Conservation (phyloP, 2,113 vertebrate species). For the Alosa alosa region DNA sequence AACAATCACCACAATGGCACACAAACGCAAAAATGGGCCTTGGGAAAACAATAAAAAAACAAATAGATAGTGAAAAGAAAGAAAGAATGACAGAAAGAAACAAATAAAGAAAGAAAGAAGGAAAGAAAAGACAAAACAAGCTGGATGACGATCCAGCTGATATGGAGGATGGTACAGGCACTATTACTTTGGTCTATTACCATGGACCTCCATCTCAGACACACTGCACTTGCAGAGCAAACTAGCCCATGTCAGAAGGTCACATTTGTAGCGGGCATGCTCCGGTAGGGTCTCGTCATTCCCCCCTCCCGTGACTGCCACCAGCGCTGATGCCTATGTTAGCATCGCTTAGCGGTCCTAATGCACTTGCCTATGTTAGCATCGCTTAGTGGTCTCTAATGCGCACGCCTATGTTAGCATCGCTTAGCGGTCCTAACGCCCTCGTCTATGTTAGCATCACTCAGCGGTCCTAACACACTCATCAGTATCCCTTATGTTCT, state of each 20-base stretch:
- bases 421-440: slow-evolving; percentile 21
- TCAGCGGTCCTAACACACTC: slow-evolving; percentile 21
- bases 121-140: not conserved
- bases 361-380: slow-evolving; percentile 18
- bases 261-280: slow-evolving; percentile 26
- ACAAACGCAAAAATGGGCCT: slow-evolving; percentile 14
- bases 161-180: not conserved
- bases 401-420: slow-evolving; percentile 10
- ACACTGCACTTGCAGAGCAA: not conserved
- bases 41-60: not conserved
- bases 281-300: not conserved
- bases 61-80: not conserved
- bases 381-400: slow-evolving; percentile 25
- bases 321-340: not conserved
- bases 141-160: not conserved
- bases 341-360: slow-evolving; percentile 24
- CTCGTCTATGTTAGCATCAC: slow-evolving; percentile 19
- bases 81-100: not conserved
- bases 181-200: not conserved
- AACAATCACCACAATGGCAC: slow-evolving; percentile 8
- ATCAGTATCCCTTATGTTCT: not conserved
- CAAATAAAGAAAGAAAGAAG: not conserved
- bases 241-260: slow-evolving; percentile 8
- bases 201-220: not conserved
- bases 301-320: no score